Evolutionary conservation across 2,113 vertebrate genomes (phyloP), one percentile per base, ranked within the genome.

Genomic region (Pelvicachromis taeniatus): DNA sequence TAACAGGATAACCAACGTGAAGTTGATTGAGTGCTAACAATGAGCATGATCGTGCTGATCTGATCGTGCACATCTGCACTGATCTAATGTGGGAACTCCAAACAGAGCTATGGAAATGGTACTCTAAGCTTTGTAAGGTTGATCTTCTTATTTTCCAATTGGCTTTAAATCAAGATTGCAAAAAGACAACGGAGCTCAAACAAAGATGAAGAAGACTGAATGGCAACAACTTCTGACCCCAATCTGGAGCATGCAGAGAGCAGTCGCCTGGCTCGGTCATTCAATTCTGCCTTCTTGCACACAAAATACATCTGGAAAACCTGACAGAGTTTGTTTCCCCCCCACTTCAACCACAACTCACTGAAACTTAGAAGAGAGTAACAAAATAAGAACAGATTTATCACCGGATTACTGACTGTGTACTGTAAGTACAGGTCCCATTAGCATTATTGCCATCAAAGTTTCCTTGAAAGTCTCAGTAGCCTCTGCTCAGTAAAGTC

Each of bases 251-350:
- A 19, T 52, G 45, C 68, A 75, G 68, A 50, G 45, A 50, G 26
- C 23, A 50, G 42, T 16, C 10, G 17, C 17, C 17, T 75, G 10
- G 26, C 11, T 52, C 16, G 40, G 16, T 19, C 42, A 3, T 7
- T 31, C 6, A 73, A 73, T 29, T 4, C 40, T 48, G 23, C 40
- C 16, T 48, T 26, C 14, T 7, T 23, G 63, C 23, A 23, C 26
- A 26, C 38, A 45, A 45, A 45, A 70, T n/a, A 42, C 35, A 45
- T 45, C 21, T 70, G 40, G 21, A 70, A 26, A 70, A 26, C 65
- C 21, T 1, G 5, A 70, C 8, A 26, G 8, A 45, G 38, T 1
- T 40, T 23, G 42, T 68, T 3, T 65, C 38, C 23, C 1, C 0
- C 0, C 21, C 13, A 70, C 13, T 45, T 45, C 21, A 45, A 42